Percentiles rank a stretch among this genome's conserved stretches.
Evolutionary conservation across 2,888 invertebrate genomes (phyloP).

Genomic region (Xestia c-nigrum): DNA sequence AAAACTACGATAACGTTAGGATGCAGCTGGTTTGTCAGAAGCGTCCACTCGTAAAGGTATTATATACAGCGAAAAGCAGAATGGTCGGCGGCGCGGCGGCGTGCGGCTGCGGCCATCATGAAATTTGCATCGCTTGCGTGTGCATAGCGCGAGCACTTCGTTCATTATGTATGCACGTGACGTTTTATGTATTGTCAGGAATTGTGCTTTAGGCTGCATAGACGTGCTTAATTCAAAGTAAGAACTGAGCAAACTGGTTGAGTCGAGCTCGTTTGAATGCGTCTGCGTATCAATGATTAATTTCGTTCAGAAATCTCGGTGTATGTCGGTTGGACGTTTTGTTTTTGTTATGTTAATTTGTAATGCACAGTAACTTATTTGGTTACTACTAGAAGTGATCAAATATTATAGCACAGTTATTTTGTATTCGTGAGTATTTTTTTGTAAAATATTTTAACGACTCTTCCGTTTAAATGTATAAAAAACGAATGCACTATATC

Average conservation of each 20-base stretch:
- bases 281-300: constrained; percentile 38
- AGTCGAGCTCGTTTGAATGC: constrained; percentile 31
- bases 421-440: neutral
- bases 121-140: constrained; percentile 69
- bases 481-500: constrained; percentile 7
- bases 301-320: constrained; percentile 3
- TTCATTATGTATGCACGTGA: constrained; percentile 64
- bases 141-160: constrained; percentile 59
- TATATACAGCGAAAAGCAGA: constrained; percentile 49
- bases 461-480: neutral
- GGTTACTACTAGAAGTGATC: neutral
- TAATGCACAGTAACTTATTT: neutral
- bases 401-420: neutral
- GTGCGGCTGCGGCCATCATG: constrained; percentile 67
- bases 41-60: constrained; percentile 60
- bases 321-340: neutral
- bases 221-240: constrained; percentile 36
- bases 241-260: constrained; percentile 27
- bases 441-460: neutral
- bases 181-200: constrained; percentile 60
- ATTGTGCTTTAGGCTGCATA: constrained; percentile 55
- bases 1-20: constrained; percentile 57
- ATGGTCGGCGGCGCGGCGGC: constrained; percentile 44
- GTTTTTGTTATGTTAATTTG: neutral
- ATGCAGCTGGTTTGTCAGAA: constrained; percentile 63